These are phyloP conservation scores for Apamea monoglypha DNA, from an alignment of 2,888 invertebrate species.

Conservation along the genomic window DNA sequence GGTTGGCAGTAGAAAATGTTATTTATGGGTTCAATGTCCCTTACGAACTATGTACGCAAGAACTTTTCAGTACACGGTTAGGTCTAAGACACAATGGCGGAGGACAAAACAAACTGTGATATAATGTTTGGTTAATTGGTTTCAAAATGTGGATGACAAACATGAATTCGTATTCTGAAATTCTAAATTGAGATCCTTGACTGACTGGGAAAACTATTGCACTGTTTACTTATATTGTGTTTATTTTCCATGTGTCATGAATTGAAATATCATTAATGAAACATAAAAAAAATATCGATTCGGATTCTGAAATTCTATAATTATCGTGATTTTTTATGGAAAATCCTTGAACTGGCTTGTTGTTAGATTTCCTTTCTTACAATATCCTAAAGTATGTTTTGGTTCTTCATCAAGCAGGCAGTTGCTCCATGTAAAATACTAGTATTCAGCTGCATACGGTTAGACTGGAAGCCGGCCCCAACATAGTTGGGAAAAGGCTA, in stretches of 20 bases:
- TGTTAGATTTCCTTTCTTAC: too few species aligned
- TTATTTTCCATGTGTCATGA: neutral
- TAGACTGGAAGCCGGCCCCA: too few species aligned
- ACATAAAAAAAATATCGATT: too few species aligned
- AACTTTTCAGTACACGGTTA: neutral
- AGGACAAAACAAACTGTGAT: neutral
- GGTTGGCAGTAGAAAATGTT: conserved; percentile 16
- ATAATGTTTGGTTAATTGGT: neutral
- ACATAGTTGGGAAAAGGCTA: too few species aligned
- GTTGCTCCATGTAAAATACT: too few species aligned
- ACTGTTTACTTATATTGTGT: neutral
- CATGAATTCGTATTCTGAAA: too few species aligned
- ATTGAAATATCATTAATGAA: too few species aligned
- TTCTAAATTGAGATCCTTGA: neutral
- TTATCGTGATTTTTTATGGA: neutral
- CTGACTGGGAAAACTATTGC: neutral
- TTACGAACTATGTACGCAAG: neutral
- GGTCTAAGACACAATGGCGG: neutral
- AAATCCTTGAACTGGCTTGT: neutral
- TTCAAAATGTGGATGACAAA: too few species aligned
- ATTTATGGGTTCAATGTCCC: conserved; percentile 28
- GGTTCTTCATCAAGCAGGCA: neutral
- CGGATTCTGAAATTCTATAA: neutral
- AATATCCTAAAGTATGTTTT: neutral
- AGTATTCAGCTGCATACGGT: too few species aligned